phyloP scores from a whole-genome alignment of 2,113 vertebrate genomes.

The Apteryx owenii region DNA sequence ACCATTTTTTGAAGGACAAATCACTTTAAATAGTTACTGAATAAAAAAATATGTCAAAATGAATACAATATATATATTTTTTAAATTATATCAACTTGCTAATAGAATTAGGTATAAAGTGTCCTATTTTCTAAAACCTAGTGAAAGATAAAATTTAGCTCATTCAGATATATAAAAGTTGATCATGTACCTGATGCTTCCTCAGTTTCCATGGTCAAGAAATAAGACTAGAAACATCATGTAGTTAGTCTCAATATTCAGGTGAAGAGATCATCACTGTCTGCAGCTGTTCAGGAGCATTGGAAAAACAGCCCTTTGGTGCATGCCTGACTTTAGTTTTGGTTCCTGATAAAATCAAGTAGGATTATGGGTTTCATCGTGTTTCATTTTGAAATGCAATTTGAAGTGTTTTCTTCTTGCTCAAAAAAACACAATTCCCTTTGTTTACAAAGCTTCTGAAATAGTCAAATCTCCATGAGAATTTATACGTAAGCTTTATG shows the following conservation, averaged over 20 bases:
- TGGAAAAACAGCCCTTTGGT: not conserved
- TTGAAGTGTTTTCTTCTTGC: not conserved
- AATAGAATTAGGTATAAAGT: not conserved
- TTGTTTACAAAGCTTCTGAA: not conserved
- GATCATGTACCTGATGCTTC: not conserved
- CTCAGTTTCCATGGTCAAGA: fast-evolving
- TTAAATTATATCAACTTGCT: not conserved
- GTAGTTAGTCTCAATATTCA: not conserved
- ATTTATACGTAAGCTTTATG: not conserved
- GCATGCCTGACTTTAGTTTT: not conserved
- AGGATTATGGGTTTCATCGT: not conserved
- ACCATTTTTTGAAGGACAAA: not conserved
- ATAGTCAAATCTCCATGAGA: not conserved
- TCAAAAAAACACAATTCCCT: not conserved
- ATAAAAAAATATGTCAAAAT: not conserved
- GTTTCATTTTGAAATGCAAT: not conserved
- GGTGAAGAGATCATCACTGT: not conserved
- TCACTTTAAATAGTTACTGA: not conserved
- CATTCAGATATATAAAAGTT: not conserved
- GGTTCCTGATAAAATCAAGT: not conserved
- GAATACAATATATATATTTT: not conserved
- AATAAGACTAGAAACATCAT: not conserved
- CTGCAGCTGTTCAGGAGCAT: not conserved
- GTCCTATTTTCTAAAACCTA: not conserved
- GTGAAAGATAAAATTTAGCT: not conserved